A percentile compares a stretch with the other conserved stretches of the same genome.
These are phyloP conservation scores for Dipodomys ordii DNA, from an alignment of 2,113 vertebrate genomes.

Conservation along the genomic window DNA sequence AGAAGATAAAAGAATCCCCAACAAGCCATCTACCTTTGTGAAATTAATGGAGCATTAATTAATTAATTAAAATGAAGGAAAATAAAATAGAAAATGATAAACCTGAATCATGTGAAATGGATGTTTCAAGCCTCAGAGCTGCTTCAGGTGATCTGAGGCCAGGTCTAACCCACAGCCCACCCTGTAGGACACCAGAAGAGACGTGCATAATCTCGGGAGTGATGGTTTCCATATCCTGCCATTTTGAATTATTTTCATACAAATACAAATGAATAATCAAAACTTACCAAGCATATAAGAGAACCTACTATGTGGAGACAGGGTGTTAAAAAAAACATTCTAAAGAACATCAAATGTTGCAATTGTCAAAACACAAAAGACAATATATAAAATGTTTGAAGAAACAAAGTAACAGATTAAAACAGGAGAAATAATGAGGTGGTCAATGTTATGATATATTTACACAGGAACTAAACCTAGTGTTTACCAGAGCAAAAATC, in stretches of 20 bases:
- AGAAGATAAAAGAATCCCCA: background rate
- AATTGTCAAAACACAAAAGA: background rate
- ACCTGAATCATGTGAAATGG: background rate
- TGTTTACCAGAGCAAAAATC: background rate
- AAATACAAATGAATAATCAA: background rate
- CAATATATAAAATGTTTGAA: background rate
- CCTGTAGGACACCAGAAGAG: background rate
- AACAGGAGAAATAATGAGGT: background rate
- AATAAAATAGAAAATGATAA: background rate
- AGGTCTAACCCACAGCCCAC: accelerated
- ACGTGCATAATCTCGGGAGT: accelerated
- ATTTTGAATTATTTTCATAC: background rate
- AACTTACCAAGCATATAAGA: background rate
- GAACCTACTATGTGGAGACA: background rate
- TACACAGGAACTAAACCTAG: background rate
- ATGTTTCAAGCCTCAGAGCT: background rate
- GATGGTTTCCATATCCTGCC: accelerated
- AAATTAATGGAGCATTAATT: background rate
- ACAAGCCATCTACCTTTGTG: background rate
- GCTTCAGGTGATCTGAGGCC: accelerated
- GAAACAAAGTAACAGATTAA: background rate
- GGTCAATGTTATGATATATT: background rate
- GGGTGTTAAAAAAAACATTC: background rate
- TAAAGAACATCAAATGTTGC: background rate
- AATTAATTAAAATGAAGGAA: background rate